Conservation (phyloP, 2,113 vertebrate genomes). For the Aptenodytes forsteri region DNA sequence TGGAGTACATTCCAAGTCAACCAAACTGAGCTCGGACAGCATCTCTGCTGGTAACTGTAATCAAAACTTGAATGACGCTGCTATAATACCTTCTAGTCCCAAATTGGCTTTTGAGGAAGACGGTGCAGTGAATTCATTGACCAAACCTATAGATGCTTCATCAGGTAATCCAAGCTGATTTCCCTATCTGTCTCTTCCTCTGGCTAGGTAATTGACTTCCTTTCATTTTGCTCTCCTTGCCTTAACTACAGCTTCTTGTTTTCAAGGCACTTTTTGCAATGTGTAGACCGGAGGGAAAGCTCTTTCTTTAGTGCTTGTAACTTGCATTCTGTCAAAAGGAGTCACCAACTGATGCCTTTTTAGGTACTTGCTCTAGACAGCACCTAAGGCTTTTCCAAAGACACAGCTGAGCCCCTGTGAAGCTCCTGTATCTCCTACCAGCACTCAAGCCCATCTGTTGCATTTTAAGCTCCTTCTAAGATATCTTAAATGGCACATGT, state of each 20-base stretch:
- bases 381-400: slow-evolving; percentile 31
- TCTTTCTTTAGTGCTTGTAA: not conserved
- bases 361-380: not conserved
- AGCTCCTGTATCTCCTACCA: not conserved
- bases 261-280: slow-evolving; percentile 12
- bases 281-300: not conserved
- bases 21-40: slow-evolving; percentile 10
- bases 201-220: slow-evolving; percentile 2
- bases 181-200: not conserved
- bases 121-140: slow-evolving; percentile 74
- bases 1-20: slow-evolving; percentile 75
- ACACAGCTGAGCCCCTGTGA: not conserved
- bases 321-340: not conserved
- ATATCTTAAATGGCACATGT: not conserved
- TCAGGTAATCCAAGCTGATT: slow-evolving; percentile 77
- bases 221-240: slow-evolving; percentile 13
- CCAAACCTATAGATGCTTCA: slow-evolving; percentile 82
- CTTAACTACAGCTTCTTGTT: slow-evolving; percentile 48
- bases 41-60: slow-evolving; percentile 70
- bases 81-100: slow-evolving; percentile 70
- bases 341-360: not conserved
- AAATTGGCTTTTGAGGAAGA: slow-evolving; percentile 79
- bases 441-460: not conserved
- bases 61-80: slow-evolving; percentile 77
- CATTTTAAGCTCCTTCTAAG: not conserved